These are phyloP conservation scores for Cerastis leucographa DNA, from an alignment of 2,888 invertebrate genomes.

Conservation along the genomic window DNA sequence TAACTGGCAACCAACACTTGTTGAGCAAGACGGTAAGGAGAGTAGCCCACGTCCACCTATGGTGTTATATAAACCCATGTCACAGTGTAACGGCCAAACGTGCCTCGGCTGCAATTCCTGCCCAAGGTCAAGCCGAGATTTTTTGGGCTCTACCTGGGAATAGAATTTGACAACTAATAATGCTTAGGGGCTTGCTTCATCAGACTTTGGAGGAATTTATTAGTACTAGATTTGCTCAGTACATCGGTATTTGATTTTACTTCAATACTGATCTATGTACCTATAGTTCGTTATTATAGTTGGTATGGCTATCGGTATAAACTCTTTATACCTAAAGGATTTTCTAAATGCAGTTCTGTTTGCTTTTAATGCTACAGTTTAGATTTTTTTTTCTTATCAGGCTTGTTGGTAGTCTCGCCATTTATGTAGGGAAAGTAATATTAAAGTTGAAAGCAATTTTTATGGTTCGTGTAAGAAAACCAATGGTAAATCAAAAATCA, in stretches of 20 bases:
- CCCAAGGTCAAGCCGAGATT: constrained; percentile 1
- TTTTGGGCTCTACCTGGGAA: neutral
- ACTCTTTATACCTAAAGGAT: no score
- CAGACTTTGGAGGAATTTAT: neutral
- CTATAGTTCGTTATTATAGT: no score
- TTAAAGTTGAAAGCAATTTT: no score
- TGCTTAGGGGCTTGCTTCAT: neutral
- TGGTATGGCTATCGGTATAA: no score
- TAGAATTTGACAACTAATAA: neutral
- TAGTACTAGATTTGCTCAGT: neutral
- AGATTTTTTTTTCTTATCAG: no score
- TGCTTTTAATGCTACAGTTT: no score
- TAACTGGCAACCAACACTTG: neutral
- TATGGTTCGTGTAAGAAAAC: no score
- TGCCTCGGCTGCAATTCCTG: neutral
- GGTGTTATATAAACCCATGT: constrained; percentile 19
- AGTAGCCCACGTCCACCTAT: neutral
- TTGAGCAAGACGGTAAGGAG: neutral
- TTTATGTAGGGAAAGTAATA: no score
- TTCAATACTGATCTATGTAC: no score
- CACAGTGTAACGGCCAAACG: constrained; percentile 1
- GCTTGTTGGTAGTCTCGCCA: no score
- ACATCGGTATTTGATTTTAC: no score
- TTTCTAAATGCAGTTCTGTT: no score
- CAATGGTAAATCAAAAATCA: neutral